Percentiles rank a stretch among this genome's conserved stretches.
Evolutionary conservation across 2,888 invertebrate species (phyloP).

Genomic region (Oligia latruncula): DNA sequence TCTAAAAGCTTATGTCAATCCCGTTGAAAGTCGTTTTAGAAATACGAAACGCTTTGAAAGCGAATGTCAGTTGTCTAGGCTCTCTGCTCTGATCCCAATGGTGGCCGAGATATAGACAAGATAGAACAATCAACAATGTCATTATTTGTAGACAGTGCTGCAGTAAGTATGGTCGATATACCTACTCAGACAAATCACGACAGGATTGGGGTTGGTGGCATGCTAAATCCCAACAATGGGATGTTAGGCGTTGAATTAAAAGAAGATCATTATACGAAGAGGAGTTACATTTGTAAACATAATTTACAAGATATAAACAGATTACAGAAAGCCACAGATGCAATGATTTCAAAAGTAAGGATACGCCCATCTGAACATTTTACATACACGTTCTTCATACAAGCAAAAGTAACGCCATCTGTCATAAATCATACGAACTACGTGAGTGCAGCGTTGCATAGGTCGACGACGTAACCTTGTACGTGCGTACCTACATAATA

Average conservation of each 20-base stretch:
- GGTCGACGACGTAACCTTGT: too few relatives aligned
- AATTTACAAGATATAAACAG: conserved; percentile 1
- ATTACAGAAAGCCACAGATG: conserved; percentile 35
- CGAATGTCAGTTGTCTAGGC: neutral
- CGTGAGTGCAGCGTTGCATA: too few relatives aligned
- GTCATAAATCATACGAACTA: too few relatives aligned
- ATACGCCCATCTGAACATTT: too few relatives aligned
- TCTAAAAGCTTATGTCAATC: neutral
- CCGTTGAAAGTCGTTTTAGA: neutral
- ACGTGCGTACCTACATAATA: too few relatives aligned
- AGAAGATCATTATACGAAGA: neutral
- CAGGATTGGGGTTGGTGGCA: neutral
- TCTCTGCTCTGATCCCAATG: neutral
- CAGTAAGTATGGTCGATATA: neutral
- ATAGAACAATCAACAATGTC: neutral
- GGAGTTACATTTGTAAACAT: conserved; percentile 13
- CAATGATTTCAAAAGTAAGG: too few relatives aligned
- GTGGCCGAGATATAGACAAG: neutral
- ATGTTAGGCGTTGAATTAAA: too few relatives aligned
- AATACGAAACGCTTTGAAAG: neutral
- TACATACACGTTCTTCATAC: too few relatives aligned
- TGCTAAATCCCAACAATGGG: too few relatives aligned
- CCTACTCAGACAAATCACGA: neutral
- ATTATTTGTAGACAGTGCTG: neutral
- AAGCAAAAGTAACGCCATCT: too few relatives aligned